Evolutionary conservation across 2,888 invertebrate species (phyloP).

Genomic region (Lissocephala sabroskyi): DNA sequence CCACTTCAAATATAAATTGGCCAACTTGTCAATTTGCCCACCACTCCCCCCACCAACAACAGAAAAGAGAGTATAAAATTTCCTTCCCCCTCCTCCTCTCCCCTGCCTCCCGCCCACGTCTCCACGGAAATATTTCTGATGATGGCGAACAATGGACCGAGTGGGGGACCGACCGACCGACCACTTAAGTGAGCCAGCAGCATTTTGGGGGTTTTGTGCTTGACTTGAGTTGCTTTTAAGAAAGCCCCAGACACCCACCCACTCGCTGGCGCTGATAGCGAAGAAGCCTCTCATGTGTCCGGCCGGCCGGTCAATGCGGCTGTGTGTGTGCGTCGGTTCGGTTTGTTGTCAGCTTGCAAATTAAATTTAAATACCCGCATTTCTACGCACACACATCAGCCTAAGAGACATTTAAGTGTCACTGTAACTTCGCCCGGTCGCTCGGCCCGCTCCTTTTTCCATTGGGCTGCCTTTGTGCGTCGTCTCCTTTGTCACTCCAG

Average conservation of each 20-base stretch:
- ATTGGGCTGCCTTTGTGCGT: slow-evolving; percentile 21
- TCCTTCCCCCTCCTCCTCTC: too few species aligned
- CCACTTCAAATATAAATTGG: too few species aligned
- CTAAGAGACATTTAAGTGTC: not conserved
- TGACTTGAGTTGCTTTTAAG: slow-evolving; percentile 51
- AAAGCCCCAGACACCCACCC: slow-evolving; percentile 24
- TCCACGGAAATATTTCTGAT: too few species aligned
- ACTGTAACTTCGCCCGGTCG: not conserved
- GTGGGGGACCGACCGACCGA: slow-evolving; percentile 32
- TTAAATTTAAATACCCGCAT: slow-evolving; percentile 57
- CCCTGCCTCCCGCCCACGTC: too few species aligned
- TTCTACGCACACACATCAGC: slow-evolving; percentile 13
- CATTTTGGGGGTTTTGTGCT: slow-evolving; percentile 49
- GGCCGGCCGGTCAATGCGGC: slow-evolving; percentile 25
- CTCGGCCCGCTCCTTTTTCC: slow-evolving; percentile 13
- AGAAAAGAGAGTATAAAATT: too few species aligned
- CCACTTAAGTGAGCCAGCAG: slow-evolving; percentile 38
- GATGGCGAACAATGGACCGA: too few species aligned
- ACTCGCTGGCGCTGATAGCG: not conserved
- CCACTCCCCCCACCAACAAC: not conserved
- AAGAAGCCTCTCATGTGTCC: not conserved
- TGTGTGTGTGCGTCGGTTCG: slow-evolving; percentile 38
- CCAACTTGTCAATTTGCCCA: not conserved
- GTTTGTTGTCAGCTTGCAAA: slow-evolving; percentile 61
- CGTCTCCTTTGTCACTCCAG: slow-evolving; percentile 50